These are phyloP conservation scores for Acanthosepion lycidas DNA, from an alignment of 2,888 invertebrate species.

Conservation along the genomic window DNA sequence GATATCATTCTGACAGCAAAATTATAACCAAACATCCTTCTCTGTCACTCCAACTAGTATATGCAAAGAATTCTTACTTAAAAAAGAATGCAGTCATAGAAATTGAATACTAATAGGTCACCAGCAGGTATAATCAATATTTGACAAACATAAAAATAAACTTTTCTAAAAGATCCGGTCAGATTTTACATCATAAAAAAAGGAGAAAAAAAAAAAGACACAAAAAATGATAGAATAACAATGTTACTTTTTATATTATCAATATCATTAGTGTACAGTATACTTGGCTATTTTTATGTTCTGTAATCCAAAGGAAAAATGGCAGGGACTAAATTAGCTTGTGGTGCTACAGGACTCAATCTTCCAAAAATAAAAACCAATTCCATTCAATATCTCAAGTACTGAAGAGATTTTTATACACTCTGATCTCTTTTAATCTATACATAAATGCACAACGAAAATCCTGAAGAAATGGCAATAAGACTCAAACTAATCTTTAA, in stretches of 20 bases:
- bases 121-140: background rate
- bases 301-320: background rate
- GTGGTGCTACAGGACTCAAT: background rate
- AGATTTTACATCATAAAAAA: background rate
- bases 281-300: background rate
- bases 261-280: background rate
- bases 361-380: background rate
- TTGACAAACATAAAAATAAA: background rate
- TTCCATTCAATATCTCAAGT: background rate
- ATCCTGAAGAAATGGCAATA: too few relatives aligned
- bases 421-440: background rate
- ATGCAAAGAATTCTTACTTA: background rate
- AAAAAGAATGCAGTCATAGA: background rate
- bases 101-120: slow-evolving; percentile 2
- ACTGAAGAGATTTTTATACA: background rate
- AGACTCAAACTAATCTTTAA: too few relatives aligned
- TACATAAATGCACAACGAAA: too few relatives aligned
- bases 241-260: background rate
- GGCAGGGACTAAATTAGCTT: background rate
- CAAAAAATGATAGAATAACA: background rate
- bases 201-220: background rate
- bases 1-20: background rate
- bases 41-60: background rate
- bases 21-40: background rate
- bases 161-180: background rate